These are phyloP conservation scores for Calliopsis andreniformis DNA, from an alignment of 1,140 invertebrate genomes.

Conservation along the genomic window DNA sequence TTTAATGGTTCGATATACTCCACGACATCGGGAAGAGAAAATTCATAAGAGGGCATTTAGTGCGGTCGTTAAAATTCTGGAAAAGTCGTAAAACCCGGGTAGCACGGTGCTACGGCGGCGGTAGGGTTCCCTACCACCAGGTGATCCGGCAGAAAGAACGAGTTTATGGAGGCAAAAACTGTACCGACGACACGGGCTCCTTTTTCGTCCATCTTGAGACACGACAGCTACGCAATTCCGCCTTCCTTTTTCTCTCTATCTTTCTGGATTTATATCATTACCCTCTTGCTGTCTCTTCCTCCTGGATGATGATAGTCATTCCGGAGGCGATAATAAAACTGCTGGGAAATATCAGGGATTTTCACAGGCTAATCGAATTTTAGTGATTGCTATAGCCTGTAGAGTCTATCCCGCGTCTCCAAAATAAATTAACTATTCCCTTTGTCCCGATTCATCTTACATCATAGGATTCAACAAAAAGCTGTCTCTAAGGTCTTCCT, in stretches of 20 bases:
- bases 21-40: constrained; percentile 31
- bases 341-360: constrained; percentile 14
- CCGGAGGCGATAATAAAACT: constrained; percentile 32
- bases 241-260: not conserved
- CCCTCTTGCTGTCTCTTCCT: constrained; percentile 11
- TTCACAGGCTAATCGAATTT: constrained; percentile 50
- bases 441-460: too few relatives aligned
- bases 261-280: constrained; percentile 25
- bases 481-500: too few relatives aligned
- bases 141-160: constrained; percentile 42
- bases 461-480: too few relatives aligned
- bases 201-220: constrained; percentile 51
- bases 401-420: not conserved
- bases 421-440: not conserved
- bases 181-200: constrained; percentile 63
- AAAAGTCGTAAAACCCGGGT: constrained; percentile 75
- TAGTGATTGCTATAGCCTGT: not conserved
- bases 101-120: constrained; percentile 17
- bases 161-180: constrained; percentile 76
- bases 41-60: constrained; percentile 66
- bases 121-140: constrained; percentile 40
- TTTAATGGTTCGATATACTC: constrained; percentile 37
- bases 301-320: not conserved
- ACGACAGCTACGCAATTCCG: constrained; percentile 31
- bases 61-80: constrained; percentile 78